These are phyloP conservation scores for Otus sunia DNA, from an alignment of 2,113 vertebrate genomes.

Conservation along the genomic window DNA sequence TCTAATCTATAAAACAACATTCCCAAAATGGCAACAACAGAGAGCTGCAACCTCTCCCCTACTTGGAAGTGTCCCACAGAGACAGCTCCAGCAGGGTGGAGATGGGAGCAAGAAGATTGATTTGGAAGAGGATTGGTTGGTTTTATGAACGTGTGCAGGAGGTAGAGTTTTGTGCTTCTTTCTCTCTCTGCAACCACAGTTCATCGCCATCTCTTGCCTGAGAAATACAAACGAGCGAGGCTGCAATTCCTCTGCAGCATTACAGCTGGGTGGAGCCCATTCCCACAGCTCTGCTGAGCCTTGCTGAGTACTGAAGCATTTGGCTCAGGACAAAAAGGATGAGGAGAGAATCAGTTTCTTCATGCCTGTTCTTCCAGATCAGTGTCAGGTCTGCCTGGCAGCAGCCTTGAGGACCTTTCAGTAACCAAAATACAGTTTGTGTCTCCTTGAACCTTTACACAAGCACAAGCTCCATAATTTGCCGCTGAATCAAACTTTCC, in stretches of 20 bases:
- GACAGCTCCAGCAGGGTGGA: slow-evolving; percentile 35
- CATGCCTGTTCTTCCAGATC: not conserved
- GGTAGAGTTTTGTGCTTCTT: not conserved
- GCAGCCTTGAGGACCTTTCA: not conserved
- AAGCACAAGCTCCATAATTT: not conserved
- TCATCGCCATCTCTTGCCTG: not conserved
- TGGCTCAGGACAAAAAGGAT: not conserved
- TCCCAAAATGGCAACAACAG: slow-evolving; percentile 55
- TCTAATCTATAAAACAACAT: slow-evolving; percentile 49
- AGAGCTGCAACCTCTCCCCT: slow-evolving; percentile 65
- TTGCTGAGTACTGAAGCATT: not conserved
- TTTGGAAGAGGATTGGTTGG: slow-evolving; percentile 25
- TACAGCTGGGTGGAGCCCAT: slow-evolving; percentile 36
- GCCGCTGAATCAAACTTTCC: not conserved
- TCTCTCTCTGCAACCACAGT: not conserved
- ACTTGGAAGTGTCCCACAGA: slow-evolving; percentile 61
- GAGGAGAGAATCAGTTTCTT: not conserved
- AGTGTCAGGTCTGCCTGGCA: not conserved
- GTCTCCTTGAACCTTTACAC: not conserved
- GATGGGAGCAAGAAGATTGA: not conserved
- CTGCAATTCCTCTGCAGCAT: slow-evolving; percentile 15
- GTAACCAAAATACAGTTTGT: not conserved
- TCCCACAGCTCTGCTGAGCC: not conserved
- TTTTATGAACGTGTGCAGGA: slow-evolving; percentile 22
- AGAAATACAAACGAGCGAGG: not conserved